Conservation (phyloP, 2,113 vertebrate species). For the Odocoileus virginianus region DNA sequence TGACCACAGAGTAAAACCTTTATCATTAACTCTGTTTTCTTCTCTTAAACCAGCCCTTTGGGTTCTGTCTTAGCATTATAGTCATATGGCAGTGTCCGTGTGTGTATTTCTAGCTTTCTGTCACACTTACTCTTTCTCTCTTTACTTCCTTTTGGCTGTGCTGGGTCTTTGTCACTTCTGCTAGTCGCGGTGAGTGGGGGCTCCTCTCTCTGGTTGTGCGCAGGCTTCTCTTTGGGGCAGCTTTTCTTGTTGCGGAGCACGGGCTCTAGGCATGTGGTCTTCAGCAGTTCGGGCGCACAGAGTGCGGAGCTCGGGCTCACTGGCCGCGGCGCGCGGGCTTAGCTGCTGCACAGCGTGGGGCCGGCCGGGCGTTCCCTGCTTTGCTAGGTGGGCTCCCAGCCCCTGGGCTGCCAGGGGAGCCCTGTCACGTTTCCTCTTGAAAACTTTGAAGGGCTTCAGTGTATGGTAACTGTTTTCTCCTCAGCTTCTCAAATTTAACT, state of each 20-base stretch:
- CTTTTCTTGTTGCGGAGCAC: background rate
- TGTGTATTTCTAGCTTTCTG: slow-evolving; percentile 59
- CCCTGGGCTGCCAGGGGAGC: background rate
- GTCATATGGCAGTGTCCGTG: slow-evolving; percentile 52
- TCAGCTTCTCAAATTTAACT: slow-evolving; percentile 25
- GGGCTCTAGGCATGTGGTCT: accelerated
- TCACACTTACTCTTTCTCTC: background rate
- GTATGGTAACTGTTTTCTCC: background rate
- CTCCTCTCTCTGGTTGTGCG: background rate
- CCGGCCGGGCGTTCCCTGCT: background rate
- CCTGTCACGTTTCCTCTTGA: background rate
- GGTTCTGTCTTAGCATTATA: slow-evolving; percentile 64
- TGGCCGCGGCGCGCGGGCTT: background rate
- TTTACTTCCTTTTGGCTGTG: background rate
- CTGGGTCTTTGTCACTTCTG: background rate
- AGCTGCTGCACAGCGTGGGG: background rate
- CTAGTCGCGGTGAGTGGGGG: background rate
- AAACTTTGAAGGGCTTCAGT: slow-evolving; percentile 20
- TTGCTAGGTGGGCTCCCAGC: background rate
- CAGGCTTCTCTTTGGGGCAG: background rate
- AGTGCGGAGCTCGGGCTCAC: background rate
- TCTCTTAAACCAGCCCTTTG: slow-evolving; percentile 61
- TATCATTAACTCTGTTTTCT: background rate
- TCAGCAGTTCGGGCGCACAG: background rate
- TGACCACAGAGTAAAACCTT: slow-evolving; percentile 72